Conservation (phyloP, 2,113 vertebrate genomes). For the Elephas maximus region DNA sequence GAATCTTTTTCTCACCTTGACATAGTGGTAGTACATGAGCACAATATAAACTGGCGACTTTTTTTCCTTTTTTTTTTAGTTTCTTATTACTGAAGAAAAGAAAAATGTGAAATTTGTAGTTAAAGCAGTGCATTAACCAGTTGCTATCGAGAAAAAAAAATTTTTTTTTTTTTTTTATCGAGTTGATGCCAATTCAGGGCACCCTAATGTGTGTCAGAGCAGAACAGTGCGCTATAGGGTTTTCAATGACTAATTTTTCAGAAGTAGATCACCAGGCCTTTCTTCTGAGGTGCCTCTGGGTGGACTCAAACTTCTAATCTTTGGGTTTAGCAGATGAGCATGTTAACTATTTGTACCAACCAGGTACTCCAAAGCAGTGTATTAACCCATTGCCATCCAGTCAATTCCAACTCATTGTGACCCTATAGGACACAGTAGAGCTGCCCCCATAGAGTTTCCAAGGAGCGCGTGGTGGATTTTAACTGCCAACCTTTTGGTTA, state of each 20-base stretch:
- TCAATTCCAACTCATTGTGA: too few species aligned
- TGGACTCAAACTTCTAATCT: not conserved
- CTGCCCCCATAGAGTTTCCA: too few species aligned
- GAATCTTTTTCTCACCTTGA: slow-evolving; percentile 68
- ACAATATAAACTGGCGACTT: not conserved
- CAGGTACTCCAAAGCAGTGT: not conserved
- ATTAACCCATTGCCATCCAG: not conserved
- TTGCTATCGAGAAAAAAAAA: not conserved
- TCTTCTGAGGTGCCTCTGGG: not conserved
- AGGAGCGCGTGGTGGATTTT: too few species aligned
- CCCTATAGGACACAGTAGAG: too few species aligned
- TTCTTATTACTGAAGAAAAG: slow-evolving; percentile 20
- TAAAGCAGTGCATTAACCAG: not conserved
- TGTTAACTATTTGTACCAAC: not conserved
- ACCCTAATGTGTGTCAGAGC: not conserved
- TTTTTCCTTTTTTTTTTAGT: slow-evolving; percentile 38
- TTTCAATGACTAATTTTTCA: not conserved
- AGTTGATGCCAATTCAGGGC: not conserved
- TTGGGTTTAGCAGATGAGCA: not conserved
- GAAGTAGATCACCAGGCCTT: not conserved
- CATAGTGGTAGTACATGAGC: not conserved
- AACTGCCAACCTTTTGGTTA: too few species aligned
- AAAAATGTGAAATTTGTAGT: slow-evolving; percentile 1
- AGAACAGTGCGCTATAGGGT: not conserved
- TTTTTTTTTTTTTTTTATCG: too few species aligned